Evolutionary conservation across 2,888 invertebrate species (phyloP), one percentile per base, ranked within the genome.

Genomic region (Stegophylla sp.): DNA sequence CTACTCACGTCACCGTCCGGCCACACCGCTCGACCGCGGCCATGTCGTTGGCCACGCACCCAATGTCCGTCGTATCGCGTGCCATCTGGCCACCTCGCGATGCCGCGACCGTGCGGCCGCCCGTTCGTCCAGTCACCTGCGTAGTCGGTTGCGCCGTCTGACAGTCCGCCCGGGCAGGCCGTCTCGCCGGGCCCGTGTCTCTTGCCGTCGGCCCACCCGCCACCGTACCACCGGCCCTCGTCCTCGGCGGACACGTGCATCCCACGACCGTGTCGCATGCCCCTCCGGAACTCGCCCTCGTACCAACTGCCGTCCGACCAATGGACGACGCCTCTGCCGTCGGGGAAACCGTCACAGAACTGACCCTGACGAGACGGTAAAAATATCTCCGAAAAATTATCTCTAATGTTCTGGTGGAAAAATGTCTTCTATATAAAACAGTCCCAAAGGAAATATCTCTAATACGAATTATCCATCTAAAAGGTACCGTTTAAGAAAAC

Each of bases 231-330:
- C 13, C 69, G 59, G n/a, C 69, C 59, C 12, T 61, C 79, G 41
- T 71, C 34, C n/a, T 48, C 61, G 13, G 51, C 17, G 28, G 79
- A 71, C 61, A 79, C 79, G 69, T 79, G 48, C 34, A 71, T 10
- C 23, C 79, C 79, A 0, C 23, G 48, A 48, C 79, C 79, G 59
- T 79, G 56, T 3, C 79, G 23, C 2, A 79, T 15, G 12, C 79
- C 79, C 3, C 20, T 45, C 12, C 3, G 69, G 13, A 71, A 71
- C 34, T 79, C 69, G 23, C 79, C 79, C 17, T 63, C n/a, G 61
- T 71, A 79, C 79, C 79, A 79, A 41, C 79, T 79, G 48, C 61
- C 48, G 41, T 79, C 69, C 34, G 41, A 13, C 79, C 79, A 79
- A 23, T 17, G 48, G 20, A 79, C 5, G 0, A 17, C 0, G 17